phyloP scores from a whole-genome alignment of 2,888 invertebrate genomes.

The Heteromyza rotundicornis region DNA sequence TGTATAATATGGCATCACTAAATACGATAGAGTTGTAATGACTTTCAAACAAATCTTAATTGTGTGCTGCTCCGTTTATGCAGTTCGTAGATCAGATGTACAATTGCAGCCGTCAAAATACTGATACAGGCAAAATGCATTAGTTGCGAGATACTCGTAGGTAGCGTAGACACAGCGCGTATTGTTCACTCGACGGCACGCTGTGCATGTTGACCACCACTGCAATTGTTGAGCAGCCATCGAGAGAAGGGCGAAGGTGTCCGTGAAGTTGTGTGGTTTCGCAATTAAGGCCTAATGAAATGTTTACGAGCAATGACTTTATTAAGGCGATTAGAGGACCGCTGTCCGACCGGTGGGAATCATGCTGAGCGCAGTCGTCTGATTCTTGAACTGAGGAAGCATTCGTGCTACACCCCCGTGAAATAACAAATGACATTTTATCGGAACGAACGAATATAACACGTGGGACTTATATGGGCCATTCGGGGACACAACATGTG shows the following conservation, averaged over 20 bases:
- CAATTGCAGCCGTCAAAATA: conserved; percentile 37
- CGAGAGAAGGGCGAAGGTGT: conserved; percentile 25
- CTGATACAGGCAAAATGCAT: conserved; percentile 11
- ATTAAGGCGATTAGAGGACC: conserved; percentile 37
- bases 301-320: conserved; percentile 36
- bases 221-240: conserved; percentile 7
- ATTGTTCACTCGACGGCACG: conserved; percentile 9
- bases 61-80: conserved; percentile 19
- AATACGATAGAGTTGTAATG: too few species aligned
- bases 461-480: not conserved
- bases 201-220: conserved; percentile 16
- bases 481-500: not conserved
- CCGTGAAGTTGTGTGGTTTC: conserved; percentile 33
- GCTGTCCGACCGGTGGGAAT: not conserved
- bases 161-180: not conserved
- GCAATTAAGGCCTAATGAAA: conserved; percentile 41
- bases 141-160: not conserved
- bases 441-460: not conserved
- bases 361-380: conserved; percentile 19
- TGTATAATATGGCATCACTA: too few species aligned
- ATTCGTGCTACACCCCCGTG: not conserved
- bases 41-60: conserved; percentile 22
- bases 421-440: not conserved
- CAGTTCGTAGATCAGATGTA: conserved; percentile 30
- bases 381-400: not conserved